Percentiles rank a stretch among this genome's conserved stretches.
Evolutionary conservation across 2,113 vertebrate species (phyloP).

Genomic region (Clarias batrachus): DNA sequence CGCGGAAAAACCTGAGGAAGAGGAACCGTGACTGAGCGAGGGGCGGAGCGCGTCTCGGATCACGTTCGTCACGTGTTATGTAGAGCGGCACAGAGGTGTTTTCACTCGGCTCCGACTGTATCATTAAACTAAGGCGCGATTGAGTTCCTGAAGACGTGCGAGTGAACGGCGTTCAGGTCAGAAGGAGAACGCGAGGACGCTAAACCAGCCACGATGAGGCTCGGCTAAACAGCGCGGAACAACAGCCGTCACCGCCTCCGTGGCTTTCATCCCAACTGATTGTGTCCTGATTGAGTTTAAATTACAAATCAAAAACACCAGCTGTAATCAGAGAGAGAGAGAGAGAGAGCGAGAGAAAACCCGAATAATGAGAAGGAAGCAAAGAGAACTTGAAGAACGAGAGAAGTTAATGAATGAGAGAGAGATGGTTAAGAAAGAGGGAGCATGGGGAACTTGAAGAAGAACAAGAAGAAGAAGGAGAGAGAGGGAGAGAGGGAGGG

Average conservation of each 20-base stretch:
- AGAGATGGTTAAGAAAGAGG: no score
- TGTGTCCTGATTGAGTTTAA: slow-evolving; percentile 56
- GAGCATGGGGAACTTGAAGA: no score
- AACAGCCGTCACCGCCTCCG: slow-evolving; percentile 48
- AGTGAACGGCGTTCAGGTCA: slow-evolving; percentile 33
- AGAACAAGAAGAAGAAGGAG: no score
- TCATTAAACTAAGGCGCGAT: slow-evolving; percentile 27
- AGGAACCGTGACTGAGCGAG: slow-evolving; percentile 3
- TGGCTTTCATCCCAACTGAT: slow-evolving; percentile 54
- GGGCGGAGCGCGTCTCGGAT: not conserved
- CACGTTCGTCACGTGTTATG: not conserved
- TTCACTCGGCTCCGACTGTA: not conserved
- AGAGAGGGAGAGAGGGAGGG: not conserved
- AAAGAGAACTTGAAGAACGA: slow-evolving; percentile 26
- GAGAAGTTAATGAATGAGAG: not conserved
- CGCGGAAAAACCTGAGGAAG: not conserved
- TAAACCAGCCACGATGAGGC: slow-evolving; percentile 44
- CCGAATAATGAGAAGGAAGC: slow-evolving; percentile 16
- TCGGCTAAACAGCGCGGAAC: slow-evolving; percentile 49
- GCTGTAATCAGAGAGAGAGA: slow-evolving; percentile 46
- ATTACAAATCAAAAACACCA: slow-evolving; percentile 55
- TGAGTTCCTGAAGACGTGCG: slow-evolving; percentile 4
- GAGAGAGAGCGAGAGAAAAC: slow-evolving; percentile 6
- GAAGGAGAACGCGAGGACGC: slow-evolving; percentile 22
- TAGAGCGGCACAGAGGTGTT: slow-evolving; percentile 10